Base-by-base conservation (phyloP, 2,888 invertebrate genomes). In the Lepidonotus clava region DNA sequence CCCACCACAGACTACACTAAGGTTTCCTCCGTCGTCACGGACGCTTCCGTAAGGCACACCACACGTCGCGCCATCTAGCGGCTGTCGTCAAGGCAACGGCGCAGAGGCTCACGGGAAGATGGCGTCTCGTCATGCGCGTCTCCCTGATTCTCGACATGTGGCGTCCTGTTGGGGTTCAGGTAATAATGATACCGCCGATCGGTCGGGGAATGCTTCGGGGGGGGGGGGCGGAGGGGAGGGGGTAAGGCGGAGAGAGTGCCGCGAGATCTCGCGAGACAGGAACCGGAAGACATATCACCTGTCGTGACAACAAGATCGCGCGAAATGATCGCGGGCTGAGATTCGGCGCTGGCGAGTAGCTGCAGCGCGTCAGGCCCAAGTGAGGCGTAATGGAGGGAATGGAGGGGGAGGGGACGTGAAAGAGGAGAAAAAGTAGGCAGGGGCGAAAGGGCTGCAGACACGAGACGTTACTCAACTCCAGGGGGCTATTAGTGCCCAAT, bases 21-120 rank as follows among this genome's bases (percentile, higher is more conserved):
- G 71, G 71, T 71, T 71, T 71, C 61, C 61, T 24, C n/a, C n/a
- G 61, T 14, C 61, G 28, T 28, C 61, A 61, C 71, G 71, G 71
- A 38, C 18, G 71, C 38, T 34, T 38, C 71, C 71, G 71, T 38
- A 71, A 71, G 36, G 71, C 71, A 71, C 71, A 71, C 71, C 71
- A 24, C 71, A 0, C 71, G 14, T 0, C 38, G 71, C 71, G 21
- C 38, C 71, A 38, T n/a, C 71, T 71, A 38, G n/a, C 34, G 71
- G 71, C 11, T n/a, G n/a, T n/a, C n/a, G n/a, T n/a, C n/a, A n/a
- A n/a, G n/a, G n/a, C n/a, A n/a, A n/a, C n/a, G n/a, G n/a, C n/a
- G n/a, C n/a, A n/a, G n/a, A n/a, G n/a, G n/a, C n/a, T n/a, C n/a
- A n/a, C n/a, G n/a, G n/a, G n/a, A n/a, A n/a, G n/a, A n/a, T n/a